Base-by-base conservation (phyloP, 2,888 invertebrate genomes). In the Rutpela maculata region DNA sequence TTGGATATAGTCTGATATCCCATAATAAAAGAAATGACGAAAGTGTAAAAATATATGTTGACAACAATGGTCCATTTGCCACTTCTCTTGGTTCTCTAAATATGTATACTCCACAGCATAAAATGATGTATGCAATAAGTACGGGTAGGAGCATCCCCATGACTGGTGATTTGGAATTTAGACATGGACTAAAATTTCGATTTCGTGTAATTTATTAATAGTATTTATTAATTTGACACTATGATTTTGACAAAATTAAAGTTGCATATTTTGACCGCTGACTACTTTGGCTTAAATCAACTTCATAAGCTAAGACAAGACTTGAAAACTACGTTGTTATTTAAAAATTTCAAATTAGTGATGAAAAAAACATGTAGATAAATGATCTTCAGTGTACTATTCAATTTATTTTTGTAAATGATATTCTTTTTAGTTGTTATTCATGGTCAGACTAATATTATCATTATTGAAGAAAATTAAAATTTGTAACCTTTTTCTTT, bases 101-200 rank as follows among this genome's bases (percentile, higher is more conserved):
- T 62, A 89, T 84, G 75, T 86, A 84, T 22, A 87, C 65, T 38
- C 87, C 87, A 72, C 76, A 84, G 19, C 81, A 84, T 82, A 87
- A 88, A 74, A 87, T 77, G 35, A 86, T 35, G 31, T 86, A 86
- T 10, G 88, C 88, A 79, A 85, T 67, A 75, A 87, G 80, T 43
- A 87, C 84, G 1, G 88, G 86, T 62, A 82, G 75, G 78, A 87
- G 85, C 78, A 82, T 84, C 57, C 86, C 89, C 89, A 89, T 89
- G 78, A 74, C 59, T 67, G 11, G 18, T 38, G n/a, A 74, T 66
- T 57, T 67, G 15, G 55, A 43, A 22, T 43, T 11, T 26, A 19
- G 26, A 9, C 50, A 62, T 62, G 71, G 55, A 72, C 72, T 55
- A 26, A 63, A 72, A 63, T 72, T 63, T 72, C 50, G 62, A 60